Percentiles rank a stretch among this genome's conserved stretches.
These are phyloP conservation scores for Peribatodes rhomboidaria DNA, from an alignment of 2,888 invertebrate species.

Conservation along the genomic window DNA sequence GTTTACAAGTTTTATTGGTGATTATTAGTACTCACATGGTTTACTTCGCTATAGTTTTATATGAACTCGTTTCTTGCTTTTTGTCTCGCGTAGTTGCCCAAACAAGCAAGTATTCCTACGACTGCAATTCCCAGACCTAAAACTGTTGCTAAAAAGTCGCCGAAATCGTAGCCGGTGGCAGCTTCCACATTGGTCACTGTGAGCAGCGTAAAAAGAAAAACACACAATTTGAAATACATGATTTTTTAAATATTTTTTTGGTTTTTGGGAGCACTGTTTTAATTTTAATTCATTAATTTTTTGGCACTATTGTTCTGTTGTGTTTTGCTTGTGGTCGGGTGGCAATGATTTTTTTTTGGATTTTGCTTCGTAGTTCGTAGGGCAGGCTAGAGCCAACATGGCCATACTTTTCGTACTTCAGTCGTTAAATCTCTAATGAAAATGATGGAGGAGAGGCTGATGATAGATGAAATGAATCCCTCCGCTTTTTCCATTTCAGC, in stretches of 20 bases:
- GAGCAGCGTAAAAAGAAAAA: slow-evolving; percentile 69
- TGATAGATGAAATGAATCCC: too few species aligned
- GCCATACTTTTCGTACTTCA: too few species aligned
- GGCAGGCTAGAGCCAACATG: too few species aligned
- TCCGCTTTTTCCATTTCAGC: too few species aligned
- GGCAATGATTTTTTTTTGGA: too few species aligned
- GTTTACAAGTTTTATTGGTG: not conserved
- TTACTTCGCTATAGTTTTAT: slow-evolving; percentile 62
- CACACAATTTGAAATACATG: slow-evolving; percentile 74
- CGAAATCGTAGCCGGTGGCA: slow-evolving; percentile 88
- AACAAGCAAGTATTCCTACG: slow-evolving; percentile 88
- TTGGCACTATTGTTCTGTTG: too few species aligned
- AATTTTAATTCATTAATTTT: too few species aligned
- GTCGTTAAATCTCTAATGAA: too few species aligned
- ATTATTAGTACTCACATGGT: slow-evolving; percentile 55
- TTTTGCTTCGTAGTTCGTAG: too few species aligned
- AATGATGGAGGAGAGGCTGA: too few species aligned
- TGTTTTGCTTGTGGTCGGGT: too few species aligned
- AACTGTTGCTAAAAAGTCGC: slow-evolving; percentile 89
- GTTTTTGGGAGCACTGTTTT: too few species aligned
- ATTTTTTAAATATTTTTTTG: slow-evolving; percentile 8
- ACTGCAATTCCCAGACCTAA: slow-evolving; percentile 87
- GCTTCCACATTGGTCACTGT: slow-evolving; percentile 80
- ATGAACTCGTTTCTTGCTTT: slow-evolving; percentile 84
- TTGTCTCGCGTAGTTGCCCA: slow-evolving; percentile 89